These are phyloP conservation scores for Drosophila albomicans DNA, from an alignment of 1,140 invertebrate species.

Conservation along the genomic window DNA sequence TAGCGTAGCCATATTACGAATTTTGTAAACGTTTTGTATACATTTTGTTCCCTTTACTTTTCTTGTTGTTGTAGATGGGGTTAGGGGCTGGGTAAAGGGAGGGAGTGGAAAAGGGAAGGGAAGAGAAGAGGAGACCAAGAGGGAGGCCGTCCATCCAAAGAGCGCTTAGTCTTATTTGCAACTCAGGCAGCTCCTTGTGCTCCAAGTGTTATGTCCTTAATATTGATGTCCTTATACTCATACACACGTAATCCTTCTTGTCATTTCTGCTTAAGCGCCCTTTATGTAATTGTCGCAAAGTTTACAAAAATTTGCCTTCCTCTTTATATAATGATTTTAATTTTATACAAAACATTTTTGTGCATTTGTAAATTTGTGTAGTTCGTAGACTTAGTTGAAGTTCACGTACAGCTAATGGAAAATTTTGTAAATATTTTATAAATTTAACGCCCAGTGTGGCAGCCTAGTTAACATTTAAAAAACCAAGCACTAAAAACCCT, in stretches of 20 bases:
- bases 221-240: constrained; percentile 61
- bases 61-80: constrained; percentile 20
- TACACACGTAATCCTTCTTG: constrained; percentile 45
- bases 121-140: neutral
- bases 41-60: constrained; percentile 57
- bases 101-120: neutral
- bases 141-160: constrained; percentile 58
- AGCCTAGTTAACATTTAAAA: constrained; percentile 78
- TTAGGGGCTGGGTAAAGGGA: neutral
- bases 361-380: constrained; percentile 78
- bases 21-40: constrained; percentile 65
- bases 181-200: constrained; percentile 54
- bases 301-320: constrained; percentile 64
- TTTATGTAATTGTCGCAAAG: constrained; percentile 33
- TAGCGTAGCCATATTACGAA: constrained; percentile 82
- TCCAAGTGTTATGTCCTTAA: constrained; percentile 55
- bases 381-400: constrained; percentile 75
- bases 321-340: constrained; percentile 28
- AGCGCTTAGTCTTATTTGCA: constrained; percentile 44
- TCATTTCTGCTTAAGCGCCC: constrained; percentile 50
- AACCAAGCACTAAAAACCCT: constrained; percentile 47
- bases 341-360: constrained; percentile 43
- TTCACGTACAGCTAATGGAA: constrained; percentile 41
- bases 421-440: constrained; percentile 79
- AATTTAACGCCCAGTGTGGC: constrained; percentile 53